Conservation (phyloP, 2,113 vertebrate species). For the Vidua chalybeata region DNA sequence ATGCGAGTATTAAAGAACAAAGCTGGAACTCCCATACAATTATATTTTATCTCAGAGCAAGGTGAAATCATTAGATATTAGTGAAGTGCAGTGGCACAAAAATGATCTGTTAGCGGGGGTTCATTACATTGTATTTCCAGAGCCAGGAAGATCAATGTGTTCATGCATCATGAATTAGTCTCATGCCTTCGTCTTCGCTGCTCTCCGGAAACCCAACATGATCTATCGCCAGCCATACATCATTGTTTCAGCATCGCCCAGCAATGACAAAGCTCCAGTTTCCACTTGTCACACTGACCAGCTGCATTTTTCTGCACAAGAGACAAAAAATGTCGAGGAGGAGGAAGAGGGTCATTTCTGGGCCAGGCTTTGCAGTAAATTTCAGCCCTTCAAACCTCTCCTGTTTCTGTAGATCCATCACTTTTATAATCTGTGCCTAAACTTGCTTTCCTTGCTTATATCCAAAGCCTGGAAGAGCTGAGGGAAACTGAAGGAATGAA, state of each 20-base stretch:
- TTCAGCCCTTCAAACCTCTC: background rate
- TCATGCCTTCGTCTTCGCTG: slow-evolving; percentile 71
- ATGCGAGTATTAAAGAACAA: slow-evolving; percentile 71
- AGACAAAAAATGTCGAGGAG: slow-evolving; percentile 28
- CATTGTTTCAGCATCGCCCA: slow-evolving; percentile 66
- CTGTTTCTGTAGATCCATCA: slow-evolving; percentile 4
- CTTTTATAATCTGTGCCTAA: slow-evolving; percentile 1
- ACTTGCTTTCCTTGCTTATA: background rate
- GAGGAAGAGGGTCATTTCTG: slow-evolving; percentile 44
- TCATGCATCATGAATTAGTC: slow-evolving; percentile 83
- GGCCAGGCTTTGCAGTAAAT: slow-evolving; percentile 49
- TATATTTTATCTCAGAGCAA: slow-evolving; percentile 80
- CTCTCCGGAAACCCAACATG: slow-evolving; percentile 80
- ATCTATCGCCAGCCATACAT: slow-evolving; percentile 78
- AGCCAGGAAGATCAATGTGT: slow-evolving; percentile 81
- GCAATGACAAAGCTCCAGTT: slow-evolving; percentile 68
- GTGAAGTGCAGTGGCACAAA: slow-evolving; percentile 80
- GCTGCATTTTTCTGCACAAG: slow-evolving; percentile 61
- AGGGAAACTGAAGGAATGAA: background rate
- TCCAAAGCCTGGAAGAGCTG: background rate
- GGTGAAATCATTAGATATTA: slow-evolving; percentile 85
- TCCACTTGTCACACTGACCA: slow-evolving; percentile 72
- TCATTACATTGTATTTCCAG: slow-evolving; percentile 82
- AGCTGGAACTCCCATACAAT: slow-evolving; percentile 82
- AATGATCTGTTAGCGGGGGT: slow-evolving; percentile 82